Evolutionary conservation across 2,888 invertebrate species (phyloP), one percentile per base, ranked within the genome.

Genomic region (Therioaphis trifolii): DNA sequence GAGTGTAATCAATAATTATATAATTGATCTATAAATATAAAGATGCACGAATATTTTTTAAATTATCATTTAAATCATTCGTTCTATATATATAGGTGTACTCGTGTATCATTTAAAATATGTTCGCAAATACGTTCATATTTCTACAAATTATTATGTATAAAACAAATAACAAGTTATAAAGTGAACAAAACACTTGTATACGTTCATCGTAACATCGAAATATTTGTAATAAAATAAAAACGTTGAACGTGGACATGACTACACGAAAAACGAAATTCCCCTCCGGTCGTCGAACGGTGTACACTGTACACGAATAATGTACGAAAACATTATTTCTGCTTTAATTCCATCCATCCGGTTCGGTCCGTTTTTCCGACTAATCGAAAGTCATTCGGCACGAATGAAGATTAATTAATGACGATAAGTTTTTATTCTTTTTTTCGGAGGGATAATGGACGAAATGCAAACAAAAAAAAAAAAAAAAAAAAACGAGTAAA

Each of bases 381-480:
- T 69, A 79, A 55, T 79, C 69, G 43, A 69, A 29, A 71, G 21
- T 69, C 43, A 58, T 71, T 40, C 46, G 46, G 9, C 46, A 27
- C 52, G 46, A 80, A 80, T 24, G 80, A 80, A 80, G 80, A 80
- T 80, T 80, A 80, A 80, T 80, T 72, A 80, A 71, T 61, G 15
- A 72, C 69, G 43, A 79, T 71, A 27, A 21, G 46, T 71, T 80
- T 80, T 71, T 75, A 43, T 58, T 68, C 7, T 35, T 35, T 40
- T 35, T 49, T 79, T 29, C 12, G 15, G 35, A 35, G 4, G 5
- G 12, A 21, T 21, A 21, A n/a, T 0, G 43, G 49, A 21, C 21
- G 21, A 14, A 27, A 24, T 11, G 61, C 12, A 15, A 15, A 78
- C 24, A n/a, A 35, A 35, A 78, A 18, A 58, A 29, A n/a, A 15